phyloP scores from a whole-genome alignment of 2,113 vertebrate species.

The Cyanoramphus novaezelandiae region DNA sequence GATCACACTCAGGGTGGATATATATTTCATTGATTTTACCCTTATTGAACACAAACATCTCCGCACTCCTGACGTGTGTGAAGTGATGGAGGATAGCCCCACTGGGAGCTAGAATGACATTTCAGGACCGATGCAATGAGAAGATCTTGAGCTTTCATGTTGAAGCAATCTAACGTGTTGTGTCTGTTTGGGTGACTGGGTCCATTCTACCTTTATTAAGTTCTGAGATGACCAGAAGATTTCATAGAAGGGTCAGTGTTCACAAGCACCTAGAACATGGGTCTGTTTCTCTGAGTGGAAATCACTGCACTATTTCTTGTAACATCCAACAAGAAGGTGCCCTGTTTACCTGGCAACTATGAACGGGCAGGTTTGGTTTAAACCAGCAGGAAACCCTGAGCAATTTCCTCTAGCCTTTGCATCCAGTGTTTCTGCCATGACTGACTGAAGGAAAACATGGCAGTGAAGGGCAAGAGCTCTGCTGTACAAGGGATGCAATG shows the following conservation, averaged over 20 bases:
- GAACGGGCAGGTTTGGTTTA: neutral
- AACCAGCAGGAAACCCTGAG: neutral
- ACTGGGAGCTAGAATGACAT: neutral
- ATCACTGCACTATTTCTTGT: neutral
- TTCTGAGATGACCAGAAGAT: neutral
- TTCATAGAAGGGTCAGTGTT: neutral
- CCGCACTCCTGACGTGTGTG: fast-evolving
- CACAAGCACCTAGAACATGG: neutral
- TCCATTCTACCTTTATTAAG: neutral
- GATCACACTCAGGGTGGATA: neutral
- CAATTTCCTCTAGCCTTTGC: neutral
- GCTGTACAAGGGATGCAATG: neutral
- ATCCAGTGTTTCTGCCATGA: fast-evolving
- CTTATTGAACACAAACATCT: neutral
- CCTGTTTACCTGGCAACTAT: neutral
- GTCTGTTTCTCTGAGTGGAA: neutral
- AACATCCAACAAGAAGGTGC: neutral
- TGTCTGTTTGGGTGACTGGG: neutral
- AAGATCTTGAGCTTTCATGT: neutral
- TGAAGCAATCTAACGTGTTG: neutral
- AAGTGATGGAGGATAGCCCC: neutral
- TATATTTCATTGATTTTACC: neutral
- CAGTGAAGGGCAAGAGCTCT: neutral
- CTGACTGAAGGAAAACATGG: neutral
- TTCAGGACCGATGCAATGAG: neutral